These are phyloP conservation scores for Geophilus truncorum DNA, from an alignment of 2,888 invertebrate genomes.

Conservation along the genomic window DNA sequence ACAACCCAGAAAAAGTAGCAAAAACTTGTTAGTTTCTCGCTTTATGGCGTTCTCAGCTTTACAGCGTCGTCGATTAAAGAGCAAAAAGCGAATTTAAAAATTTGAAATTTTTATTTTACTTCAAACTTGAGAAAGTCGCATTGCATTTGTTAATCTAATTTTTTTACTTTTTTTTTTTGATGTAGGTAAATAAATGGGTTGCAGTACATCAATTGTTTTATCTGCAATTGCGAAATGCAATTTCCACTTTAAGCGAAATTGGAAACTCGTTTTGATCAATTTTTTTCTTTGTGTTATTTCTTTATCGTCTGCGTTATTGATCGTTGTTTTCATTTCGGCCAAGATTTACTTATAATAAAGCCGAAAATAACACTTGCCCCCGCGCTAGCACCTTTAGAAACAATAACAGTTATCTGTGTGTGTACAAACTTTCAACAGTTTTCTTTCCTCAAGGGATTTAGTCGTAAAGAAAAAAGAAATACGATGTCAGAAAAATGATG, in stretches of 20 bases:
- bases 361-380: background rate
- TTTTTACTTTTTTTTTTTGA: too few species aligned
- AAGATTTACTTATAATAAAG: background rate
- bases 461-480: background rate
- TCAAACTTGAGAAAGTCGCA: too few species aligned
- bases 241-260: too few species aligned
- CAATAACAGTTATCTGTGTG: background rate
- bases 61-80: background rate
- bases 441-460: background rate
- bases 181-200: too few species aligned
- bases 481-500: background rate
- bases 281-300: background rate
- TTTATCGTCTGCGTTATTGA: background rate
- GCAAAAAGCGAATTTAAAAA: background rate
- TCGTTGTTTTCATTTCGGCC: background rate
- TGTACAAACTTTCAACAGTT: background rate
- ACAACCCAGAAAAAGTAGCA: background rate
- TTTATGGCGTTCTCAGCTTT: background rate
- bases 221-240: too few species aligned
- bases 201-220: too few species aligned
- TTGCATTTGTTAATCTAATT: too few species aligned
- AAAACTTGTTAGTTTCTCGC: background rate
- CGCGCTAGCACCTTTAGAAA: background rate
- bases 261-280: background rate
- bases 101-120: too few species aligned